These are phyloP conservation scores for Selenia dentaria DNA, from an alignment of 2,888 invertebrate species.

Conservation along the genomic window DNA sequence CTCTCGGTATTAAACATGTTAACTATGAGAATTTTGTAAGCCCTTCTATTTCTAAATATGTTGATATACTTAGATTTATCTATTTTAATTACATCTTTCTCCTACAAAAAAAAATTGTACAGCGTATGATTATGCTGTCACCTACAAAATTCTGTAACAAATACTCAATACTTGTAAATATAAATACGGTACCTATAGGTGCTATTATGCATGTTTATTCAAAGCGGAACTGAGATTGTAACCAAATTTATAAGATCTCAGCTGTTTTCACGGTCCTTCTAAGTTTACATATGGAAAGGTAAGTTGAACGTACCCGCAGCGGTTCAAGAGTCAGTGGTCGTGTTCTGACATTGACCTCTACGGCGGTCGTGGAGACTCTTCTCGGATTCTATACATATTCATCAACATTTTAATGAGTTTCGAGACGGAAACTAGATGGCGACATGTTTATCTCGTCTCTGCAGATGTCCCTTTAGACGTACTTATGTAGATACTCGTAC, in stretches of 20 bases:
- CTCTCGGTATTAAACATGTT: too few species aligned
- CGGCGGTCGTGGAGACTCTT: conserved; percentile 58
- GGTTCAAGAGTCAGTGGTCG: conserved; percentile 51
- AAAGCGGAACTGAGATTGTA: conserved; percentile 58
- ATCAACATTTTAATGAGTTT: conserved; percentile 68
- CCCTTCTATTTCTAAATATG: too few species aligned
- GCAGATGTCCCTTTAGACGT: conserved; percentile 8
- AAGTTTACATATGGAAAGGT: conserved; percentile 45
- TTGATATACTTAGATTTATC: too few species aligned
- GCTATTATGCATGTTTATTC: too few species aligned
- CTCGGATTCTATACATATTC: conserved; percentile 66
- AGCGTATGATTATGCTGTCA: too few species aligned
- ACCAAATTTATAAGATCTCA: conserved; percentile 47
- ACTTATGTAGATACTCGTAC: too few species aligned
- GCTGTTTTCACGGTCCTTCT: conserved; percentile 40
- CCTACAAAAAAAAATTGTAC: too few species aligned
- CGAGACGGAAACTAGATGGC: conserved; percentile 50
- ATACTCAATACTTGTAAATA: too few species aligned
- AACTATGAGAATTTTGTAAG: too few species aligned
- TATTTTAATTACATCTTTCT: too few species aligned
- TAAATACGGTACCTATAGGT: too few species aligned
- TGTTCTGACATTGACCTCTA: conserved; percentile 76
- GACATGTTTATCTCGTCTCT: conserved; percentile 37
- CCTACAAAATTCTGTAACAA: too few species aligned
- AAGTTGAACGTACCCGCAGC: conserved; percentile 42